Base-by-base conservation (phyloP, 2,888 invertebrate species). In the Napeogenes inachia region DNA sequence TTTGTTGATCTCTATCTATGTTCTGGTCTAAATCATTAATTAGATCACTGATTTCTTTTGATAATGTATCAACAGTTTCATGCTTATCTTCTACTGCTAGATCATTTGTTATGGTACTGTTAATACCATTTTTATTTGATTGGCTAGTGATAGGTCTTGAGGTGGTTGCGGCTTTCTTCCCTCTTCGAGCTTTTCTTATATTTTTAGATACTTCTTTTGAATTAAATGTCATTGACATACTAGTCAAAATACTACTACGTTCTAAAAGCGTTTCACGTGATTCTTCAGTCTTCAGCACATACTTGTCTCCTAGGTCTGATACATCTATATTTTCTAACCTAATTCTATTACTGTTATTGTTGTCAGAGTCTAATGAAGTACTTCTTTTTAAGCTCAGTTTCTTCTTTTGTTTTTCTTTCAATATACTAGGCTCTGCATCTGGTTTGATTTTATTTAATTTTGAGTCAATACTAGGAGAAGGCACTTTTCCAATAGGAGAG, bases 251-350 rank as follows among this genome's bases (percentile, higher is more conserved):
- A 81, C 86, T 87, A 82, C 85, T 89, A 79, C 89, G 87, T 71
- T 85, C 87, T 75, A 85, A 84, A 82, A 88, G 92, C 75, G 89
- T 89, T 84, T 92, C 91, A 73, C 50, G 50, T 30, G 50, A 50
- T 50, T 91, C 83, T 79, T 89, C 92, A 92, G 92, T 93, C 83
- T 92, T 92, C 80, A 91, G 84, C 76, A 91, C 79, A 74, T 91
- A 83, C 85, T 92, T 93, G 78, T 92, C 92, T 75, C 92, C 92
- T 75, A 92, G 84, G 74, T 92, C 92, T 70, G 85, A 78, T 80
- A 87, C 75, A 80, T 84, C 85, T 79, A 89, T 82, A 81, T 82
- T 83, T 64, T 85, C 89, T 85, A 89, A 81, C 79, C 84, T 89
- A 76, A 76, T 61, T 76, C 86, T 89, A 89, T 90, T 89, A 87